Evolutionary conservation across 2,797 vertebrate genomes (phyloP).

Genomic region (Artibeus lituratus): DNA sequence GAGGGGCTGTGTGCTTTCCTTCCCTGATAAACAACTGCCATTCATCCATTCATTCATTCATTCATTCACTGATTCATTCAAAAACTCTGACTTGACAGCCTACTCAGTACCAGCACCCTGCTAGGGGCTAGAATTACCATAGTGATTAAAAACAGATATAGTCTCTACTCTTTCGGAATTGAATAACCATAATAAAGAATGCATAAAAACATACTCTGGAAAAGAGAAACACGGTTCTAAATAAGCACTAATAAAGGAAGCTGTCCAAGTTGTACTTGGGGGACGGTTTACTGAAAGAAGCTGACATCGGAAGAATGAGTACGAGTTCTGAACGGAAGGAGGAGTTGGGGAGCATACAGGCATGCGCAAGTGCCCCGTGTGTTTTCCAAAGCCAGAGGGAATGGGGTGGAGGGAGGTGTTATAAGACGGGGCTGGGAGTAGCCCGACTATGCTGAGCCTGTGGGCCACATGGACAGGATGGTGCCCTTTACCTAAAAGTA

Average conservation of each 20-base stretch:
- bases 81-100: background rate
- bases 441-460: background rate
- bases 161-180: background rate
- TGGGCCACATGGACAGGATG: background rate
- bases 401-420: background rate
- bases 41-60: background rate
- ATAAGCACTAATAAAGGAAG: background rate
- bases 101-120: background rate
- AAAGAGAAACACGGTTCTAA: background rate
- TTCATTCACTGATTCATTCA: background rate
- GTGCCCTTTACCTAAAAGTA: background rate
- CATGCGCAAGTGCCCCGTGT: background rate
- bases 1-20: background rate
- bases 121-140: slow-evolving; percentile 6
- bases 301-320: background rate
- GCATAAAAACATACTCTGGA: background rate
- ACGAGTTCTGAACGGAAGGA: background rate
- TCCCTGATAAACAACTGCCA: background rate
- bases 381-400: background rate
- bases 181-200: background rate
- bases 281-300: background rate
- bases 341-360: background rate
- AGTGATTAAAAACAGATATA: background rate
- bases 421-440: background rate
- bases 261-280: background rate